These are phyloP conservation scores for Ctenosaura bakeri DNA, from an alignment of 2,797 vertebrate species.

Conservation along the genomic window DNA sequence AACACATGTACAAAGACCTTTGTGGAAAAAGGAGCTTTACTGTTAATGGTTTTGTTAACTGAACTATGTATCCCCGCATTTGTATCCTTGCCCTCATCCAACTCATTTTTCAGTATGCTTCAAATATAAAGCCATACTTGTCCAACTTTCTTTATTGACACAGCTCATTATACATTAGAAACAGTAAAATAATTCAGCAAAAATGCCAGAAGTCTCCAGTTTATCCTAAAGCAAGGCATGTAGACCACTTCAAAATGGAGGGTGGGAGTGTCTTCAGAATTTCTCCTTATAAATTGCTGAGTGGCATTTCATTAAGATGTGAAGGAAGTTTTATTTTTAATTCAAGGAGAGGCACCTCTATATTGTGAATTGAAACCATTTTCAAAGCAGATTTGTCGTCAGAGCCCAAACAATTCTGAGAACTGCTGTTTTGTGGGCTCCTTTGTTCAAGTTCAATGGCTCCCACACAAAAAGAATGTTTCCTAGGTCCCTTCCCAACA, in stretches of 20 bases:
- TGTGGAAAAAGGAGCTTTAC: too few relatives aligned
- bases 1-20: too few relatives aligned
- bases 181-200: conserved; percentile 1
- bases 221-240: conserved; percentile 7
- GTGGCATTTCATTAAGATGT: background rate
- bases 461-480: background rate
- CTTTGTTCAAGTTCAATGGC: background rate
- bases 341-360: background rate
- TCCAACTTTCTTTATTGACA: background rate
- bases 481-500: background rate
- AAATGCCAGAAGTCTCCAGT: background rate
- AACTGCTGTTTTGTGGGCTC: background rate
- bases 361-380: background rate
- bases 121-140: conserved; percentile 16
- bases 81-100: background rate
- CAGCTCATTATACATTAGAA: background rate
- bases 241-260: background rate
- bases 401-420: conserved; percentile 3
- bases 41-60: too few relatives aligned
- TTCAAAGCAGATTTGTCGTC: background rate
- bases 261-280: background rate
- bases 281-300: background rate
- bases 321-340: background rate
- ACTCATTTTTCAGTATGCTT: conserved; percentile 14
- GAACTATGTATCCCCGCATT: background rate